Evolutionary conservation across 2,113 vertebrate species (phyloP).

Genomic region (Alectura lathami): DNA sequence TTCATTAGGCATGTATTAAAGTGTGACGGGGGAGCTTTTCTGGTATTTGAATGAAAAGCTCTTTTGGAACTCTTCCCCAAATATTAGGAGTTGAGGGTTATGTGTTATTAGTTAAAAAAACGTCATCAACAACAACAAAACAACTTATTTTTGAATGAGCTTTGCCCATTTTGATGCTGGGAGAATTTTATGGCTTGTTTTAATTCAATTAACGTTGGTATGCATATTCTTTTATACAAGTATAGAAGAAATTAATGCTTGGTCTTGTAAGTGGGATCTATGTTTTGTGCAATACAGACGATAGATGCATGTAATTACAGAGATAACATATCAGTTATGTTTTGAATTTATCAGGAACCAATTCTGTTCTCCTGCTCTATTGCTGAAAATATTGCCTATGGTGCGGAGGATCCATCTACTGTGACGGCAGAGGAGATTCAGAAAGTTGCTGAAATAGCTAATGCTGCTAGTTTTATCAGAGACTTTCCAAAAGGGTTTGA

Average conservation of each 20-base stretch:
- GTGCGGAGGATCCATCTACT: conserved; percentile 80
- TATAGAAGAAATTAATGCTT: background rate
- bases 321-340: background rate
- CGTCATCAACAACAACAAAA: too few relatives aligned
- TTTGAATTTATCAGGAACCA: conserved; percentile 83
- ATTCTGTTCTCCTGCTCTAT: conserved; percentile 95
- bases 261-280: background rate
- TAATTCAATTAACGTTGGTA: background rate
- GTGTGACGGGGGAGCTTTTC: background rate
- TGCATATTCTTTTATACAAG: background rate
- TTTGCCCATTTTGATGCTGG: background rate
- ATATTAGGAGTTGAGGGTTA: background rate
- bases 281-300: background rate
- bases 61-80: background rate
- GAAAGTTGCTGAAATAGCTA: conserved; percentile 87
- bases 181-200: background rate
- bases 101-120: background rate
- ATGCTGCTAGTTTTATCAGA: conserved; percentile 87
- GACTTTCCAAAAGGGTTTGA: conserved; percentile 89
- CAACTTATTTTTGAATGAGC: background rate
- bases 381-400: conserved; percentile 96
- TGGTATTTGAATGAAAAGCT: background rate
- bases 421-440: conserved; percentile 85
- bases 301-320: background rate
- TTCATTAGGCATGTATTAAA: background rate